Evolutionary conservation across 2,888 invertebrate species (phyloP).

Genomic region (Drosophila parthenogenetica): DNA sequence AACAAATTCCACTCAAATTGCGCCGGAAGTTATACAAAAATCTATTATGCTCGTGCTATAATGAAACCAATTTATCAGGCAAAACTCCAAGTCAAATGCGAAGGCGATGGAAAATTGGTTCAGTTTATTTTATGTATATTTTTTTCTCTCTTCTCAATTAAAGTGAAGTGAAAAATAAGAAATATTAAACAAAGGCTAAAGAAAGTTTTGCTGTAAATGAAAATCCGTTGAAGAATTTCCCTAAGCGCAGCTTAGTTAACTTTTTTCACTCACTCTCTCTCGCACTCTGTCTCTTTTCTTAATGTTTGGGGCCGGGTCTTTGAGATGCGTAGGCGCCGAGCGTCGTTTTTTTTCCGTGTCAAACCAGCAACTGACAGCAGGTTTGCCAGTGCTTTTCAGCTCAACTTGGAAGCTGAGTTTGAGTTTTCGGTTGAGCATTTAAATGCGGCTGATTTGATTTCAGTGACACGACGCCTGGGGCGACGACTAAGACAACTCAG

Average conservation of each 20-base stretch:
- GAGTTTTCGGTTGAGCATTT: conserved; percentile 78
- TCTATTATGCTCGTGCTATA: conserved; percentile 68
- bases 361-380: conserved; percentile 80
- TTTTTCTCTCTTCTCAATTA: conserved; percentile 59
- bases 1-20: conserved; percentile 41
- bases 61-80: conserved; percentile 73
- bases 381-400: conserved; percentile 60
- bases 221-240: conserved; percentile 79
- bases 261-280: conserved; percentile 19
- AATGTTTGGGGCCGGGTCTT: conserved; percentile 44
- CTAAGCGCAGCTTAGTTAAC: conserved; percentile 72
- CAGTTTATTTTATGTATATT: conserved; percentile 36
- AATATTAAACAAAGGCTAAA: conserved; percentile 66
- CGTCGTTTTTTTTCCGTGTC: conserved; percentile 76
- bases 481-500: conserved; percentile 45
- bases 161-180: conserved; percentile 41
- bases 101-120: conserved; percentile 62
- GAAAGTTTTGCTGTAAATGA: conserved; percentile 72
- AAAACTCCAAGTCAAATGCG: conserved; percentile 13
- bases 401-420: conserved; percentile 55
- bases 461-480: conserved; percentile 78
- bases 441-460: conserved; percentile 79
- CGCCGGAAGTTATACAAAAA: conserved; percentile 69
- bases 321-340: conserved; percentile 74
- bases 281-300: conserved; percentile 4